These are phyloP conservation scores for Smittia aterrima DNA, from an alignment of 2,888 invertebrate species.

Conservation along the genomic window DNA sequence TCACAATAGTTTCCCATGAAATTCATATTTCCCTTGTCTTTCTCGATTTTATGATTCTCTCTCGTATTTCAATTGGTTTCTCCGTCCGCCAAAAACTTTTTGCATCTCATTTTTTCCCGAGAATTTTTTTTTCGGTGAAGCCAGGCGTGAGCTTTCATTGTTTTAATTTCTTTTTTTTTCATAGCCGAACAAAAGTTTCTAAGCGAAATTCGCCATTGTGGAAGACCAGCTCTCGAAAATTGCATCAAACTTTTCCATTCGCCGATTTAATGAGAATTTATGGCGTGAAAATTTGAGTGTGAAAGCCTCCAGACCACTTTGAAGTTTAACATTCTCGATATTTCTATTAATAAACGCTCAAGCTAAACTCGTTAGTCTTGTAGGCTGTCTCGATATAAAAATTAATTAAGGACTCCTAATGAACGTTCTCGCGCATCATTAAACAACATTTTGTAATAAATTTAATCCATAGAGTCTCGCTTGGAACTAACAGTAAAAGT, in stretches of 20 bases:
- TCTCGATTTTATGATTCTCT: too few species aligned
- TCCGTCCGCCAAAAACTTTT: too few species aligned
- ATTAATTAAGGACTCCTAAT: neutral
- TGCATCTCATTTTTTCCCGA: too few species aligned
- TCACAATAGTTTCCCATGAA: too few species aligned
- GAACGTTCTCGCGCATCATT: neutral
- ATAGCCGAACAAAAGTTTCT: neutral
- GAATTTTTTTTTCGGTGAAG: neutral
- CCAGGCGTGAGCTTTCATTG: neutral
- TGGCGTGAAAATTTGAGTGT: neutral
- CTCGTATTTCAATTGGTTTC: too few species aligned
- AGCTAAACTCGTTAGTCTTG: too few species aligned
- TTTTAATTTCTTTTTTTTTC: neutral
- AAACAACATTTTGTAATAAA: conserved; percentile 7
- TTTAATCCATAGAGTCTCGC: neutral
- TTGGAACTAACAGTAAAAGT: neutral
- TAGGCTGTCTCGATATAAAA: neutral
- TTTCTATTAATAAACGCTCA: too few species aligned
- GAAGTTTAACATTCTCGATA: too few species aligned
- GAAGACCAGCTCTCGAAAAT: neutral
- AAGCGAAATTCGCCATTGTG: neutral
- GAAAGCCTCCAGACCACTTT: neutral
- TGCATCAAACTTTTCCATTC: neutral
- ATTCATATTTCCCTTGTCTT: too few species aligned
- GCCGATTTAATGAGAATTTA: neutral